Base-by-base conservation (phyloP, 37 sponge, comb jelly and placozoan genomes). In the Petrosia ficiformis region DNA sequence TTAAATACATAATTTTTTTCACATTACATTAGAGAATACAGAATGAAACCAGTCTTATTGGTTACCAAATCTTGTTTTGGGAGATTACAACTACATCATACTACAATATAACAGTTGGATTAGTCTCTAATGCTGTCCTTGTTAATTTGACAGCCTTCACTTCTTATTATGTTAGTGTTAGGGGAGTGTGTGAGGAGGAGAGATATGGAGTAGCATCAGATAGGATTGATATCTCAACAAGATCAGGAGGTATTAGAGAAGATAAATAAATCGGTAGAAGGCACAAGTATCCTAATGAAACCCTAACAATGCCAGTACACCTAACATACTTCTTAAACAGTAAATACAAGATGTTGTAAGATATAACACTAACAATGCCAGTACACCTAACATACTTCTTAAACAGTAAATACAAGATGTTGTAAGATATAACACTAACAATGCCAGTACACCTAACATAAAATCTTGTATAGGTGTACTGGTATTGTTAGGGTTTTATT, bases 51-150 rank as follows among this genome's bases (percentile, higher is more conserved):
- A 38, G 31, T 72, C 28, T 44, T 0, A 72, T 24, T 8, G 73
- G 73, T 38, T 72, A 72, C 32, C 73, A 72, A 37, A 52, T 72
- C 4, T 43, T 72, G 54, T 72, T 44, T 38, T 72, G 73, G 73
- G 4, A 24, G 57, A n/a, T 31, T 28, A 26, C 54, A 4, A 42
- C 54, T 32, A 44, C 73, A 28, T 10, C 39, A 22, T 42, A 39
- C 10, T 24, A 30, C 43, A 25, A 29, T 28, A 42, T 52, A 29
- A 31, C 3, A 1, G n/a, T 43, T 29, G n/a, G 30, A 28, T 11
- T 30, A 25, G 1, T 29, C 25, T 30, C 73, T 29, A 72, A 44
- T 14, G 32, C n/a, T 0, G 42, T 28, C 70, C 8, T 38, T 26
- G 70, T 37, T 1, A 42, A 33, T 28, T 22, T 72, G 48, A 0